Conservation (phyloP, 2,888 invertebrate genomes). For the Andrena trimmerana region DNA sequence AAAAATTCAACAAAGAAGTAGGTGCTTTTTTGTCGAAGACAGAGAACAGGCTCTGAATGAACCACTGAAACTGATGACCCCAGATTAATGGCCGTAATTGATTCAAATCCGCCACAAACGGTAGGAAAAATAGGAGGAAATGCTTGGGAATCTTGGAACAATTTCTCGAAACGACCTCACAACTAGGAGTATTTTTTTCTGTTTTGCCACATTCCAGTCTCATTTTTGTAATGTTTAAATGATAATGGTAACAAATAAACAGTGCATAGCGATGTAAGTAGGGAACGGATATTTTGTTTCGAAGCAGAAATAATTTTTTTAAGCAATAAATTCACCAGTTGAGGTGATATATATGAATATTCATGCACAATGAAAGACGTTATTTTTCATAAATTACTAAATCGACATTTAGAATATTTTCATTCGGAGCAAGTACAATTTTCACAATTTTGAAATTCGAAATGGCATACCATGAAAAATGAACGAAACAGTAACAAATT, state of each 20-base stretch:
- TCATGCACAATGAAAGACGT: too few species aligned
- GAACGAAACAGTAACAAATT: too few species aligned
- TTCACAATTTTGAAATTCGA: too few species aligned
- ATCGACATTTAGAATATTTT: too few species aligned
- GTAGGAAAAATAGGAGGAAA: neutral
- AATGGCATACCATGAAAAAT: too few species aligned
- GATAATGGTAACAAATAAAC: neutral
- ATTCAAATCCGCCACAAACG: neutral
- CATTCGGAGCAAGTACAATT: too few species aligned
- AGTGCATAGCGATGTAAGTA: too few species aligned
- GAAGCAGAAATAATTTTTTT: too few species aligned
- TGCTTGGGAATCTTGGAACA: neutral
- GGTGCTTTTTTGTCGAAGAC: neutral
- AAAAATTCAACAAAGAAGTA: neutral
- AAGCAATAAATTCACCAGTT: too few species aligned
- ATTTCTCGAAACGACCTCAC: neutral
- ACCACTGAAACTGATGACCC: constrained; percentile 3
- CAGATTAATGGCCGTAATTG: constrained; percentile 1
- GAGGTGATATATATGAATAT: too few species aligned
- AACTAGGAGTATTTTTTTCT: neutral
- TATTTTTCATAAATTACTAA: too few species aligned
- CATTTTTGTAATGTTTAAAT: neutral
- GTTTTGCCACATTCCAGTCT: neutral
- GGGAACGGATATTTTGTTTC: too few species aligned
- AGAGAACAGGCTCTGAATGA: neutral